Conservation (phyloP, 2,797 vertebrate species). For the Coregonus ussuriensis region DNA sequence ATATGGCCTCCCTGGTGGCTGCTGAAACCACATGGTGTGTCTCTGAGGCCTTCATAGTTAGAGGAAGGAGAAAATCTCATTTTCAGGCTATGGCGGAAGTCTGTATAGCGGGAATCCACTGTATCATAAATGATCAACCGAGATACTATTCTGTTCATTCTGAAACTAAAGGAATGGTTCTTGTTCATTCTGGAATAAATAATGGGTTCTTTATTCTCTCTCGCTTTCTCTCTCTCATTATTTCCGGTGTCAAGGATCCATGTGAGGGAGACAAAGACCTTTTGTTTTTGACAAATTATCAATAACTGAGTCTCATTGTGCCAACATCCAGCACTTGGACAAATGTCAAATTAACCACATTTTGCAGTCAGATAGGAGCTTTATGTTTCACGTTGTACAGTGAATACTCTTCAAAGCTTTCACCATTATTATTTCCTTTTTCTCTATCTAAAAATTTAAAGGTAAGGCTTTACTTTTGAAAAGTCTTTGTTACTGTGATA, state of each 20-base stretch:
- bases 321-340: neutral
- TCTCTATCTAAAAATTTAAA: neutral
- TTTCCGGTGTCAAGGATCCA: neutral
- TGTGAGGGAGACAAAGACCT: neutral
- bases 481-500: neutral
- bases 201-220: too few species aligned
- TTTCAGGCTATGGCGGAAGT: neutral
- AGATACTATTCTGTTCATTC: neutral
- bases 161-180: neutral
- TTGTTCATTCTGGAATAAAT: too few species aligned
- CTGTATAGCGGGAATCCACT: too few species aligned
- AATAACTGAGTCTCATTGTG: slow-evolving; percentile 3
- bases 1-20: slow-evolving; percentile 9
- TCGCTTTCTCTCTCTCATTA: neutral
- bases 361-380: neutral
- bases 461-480: neutral
- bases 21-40: slow-evolving; percentile 1
- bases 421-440: neutral
- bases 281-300: slow-evolving; percentile 9
- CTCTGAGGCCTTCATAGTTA: slow-evolving; percentile 16
- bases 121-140: too few species aligned
- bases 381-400: neutral
- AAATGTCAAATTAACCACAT: neutral
- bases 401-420: neutral
- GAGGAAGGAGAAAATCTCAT: slow-evolving; percentile 23